Conservation (phyloP, 1,140 invertebrate genomes). For the Microvelia longipes region DNA sequence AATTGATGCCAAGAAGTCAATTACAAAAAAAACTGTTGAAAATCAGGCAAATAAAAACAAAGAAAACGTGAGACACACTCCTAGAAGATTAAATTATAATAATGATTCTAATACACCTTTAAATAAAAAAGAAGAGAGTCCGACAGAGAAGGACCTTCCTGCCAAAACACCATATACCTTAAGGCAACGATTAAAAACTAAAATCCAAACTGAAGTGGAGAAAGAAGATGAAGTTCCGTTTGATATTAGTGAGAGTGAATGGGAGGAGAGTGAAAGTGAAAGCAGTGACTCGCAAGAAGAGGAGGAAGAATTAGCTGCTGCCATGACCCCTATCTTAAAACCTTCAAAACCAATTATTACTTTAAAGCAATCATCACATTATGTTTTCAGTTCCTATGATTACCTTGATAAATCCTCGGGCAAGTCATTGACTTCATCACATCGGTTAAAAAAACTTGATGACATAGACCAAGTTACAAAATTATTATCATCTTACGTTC, state of each 20-base stretch:
- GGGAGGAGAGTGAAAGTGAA: background rate
- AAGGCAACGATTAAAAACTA: background rate
- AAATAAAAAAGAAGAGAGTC: too few relatives aligned
- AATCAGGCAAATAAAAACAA: too few relatives aligned
- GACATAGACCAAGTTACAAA: background rate
- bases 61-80: too few relatives aligned
- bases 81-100: too few relatives aligned
- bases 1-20: too few relatives aligned
- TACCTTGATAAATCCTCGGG: background rate
- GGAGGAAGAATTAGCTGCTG: background rate
- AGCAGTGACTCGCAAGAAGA: background rate
- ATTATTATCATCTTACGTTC: background rate
- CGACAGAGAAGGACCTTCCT: too few relatives aligned
- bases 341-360: background rate
- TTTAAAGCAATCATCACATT: too few relatives aligned
- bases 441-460: background rate
- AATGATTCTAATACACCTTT: too few relatives aligned
- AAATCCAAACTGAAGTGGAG: background rate
- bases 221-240: background rate
- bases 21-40: too few relatives aligned
- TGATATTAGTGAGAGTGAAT: background rate
- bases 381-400: background rate
- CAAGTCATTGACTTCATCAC: background rate
- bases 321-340: slow-evolving; percentile 3
- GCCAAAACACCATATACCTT: background rate